Conservation (phyloP, 1,140 invertebrate genomes). For the Drosophila neocordata region DNA sequence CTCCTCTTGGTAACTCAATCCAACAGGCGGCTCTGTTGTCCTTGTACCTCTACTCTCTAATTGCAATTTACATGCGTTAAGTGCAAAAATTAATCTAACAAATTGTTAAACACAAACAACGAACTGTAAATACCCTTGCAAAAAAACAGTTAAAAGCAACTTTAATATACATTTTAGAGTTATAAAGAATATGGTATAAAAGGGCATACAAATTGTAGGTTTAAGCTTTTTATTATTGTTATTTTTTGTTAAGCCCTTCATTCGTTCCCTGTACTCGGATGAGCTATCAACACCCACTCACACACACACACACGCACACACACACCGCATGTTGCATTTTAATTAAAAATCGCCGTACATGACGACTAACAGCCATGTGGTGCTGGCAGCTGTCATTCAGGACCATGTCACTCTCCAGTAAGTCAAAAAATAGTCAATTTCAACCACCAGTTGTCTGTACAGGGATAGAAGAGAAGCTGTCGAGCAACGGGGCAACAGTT, state of each 20-base stretch:
- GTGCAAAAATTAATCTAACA: constrained; percentile 77
- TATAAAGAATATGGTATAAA: no score
- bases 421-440: constrained; percentile 60
- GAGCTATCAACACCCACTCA: not conserved
- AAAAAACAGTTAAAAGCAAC: not conserved
- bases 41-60: constrained; percentile 39
- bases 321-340: constrained; percentile 65
- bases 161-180: no score
- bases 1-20: constrained; percentile 57
- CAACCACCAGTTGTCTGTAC: constrained; percentile 29
- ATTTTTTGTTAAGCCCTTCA: constrained; percentile 26
- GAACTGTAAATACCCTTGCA: not conserved
- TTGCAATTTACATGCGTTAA: constrained; percentile 70
- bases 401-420: constrained; percentile 33
- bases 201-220: no score
- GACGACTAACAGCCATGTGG: not conserved
- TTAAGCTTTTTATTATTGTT: no score
- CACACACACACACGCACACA: constrained; percentile 11
- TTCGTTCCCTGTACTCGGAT: constrained; percentile 67
- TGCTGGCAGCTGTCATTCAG: constrained; percentile 29
- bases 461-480: not conserved
- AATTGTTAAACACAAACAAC: constrained; percentile 8
- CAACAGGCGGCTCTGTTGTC: constrained; percentile 22
- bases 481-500: not conserved
- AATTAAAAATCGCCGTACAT: constrained; percentile 66